Conservation (phyloP, 2,113 vertebrate species). For the Macrotus californicus region DNA sequence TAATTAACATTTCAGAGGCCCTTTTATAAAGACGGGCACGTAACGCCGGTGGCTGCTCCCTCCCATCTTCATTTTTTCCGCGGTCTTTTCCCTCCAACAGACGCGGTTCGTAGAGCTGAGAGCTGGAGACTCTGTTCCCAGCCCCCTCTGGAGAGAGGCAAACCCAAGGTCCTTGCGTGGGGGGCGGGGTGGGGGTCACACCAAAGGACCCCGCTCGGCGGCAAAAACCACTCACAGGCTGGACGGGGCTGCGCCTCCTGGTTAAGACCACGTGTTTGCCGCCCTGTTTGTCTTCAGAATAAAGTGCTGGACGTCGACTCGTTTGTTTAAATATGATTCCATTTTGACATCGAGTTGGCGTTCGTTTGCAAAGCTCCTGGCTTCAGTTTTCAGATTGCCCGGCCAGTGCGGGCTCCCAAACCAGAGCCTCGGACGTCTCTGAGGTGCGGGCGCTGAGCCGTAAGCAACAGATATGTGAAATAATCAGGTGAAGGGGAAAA, state of each 20-base stretch:
- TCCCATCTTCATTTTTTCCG: conserved; percentile 64
- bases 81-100: background rate
- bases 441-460: no score
- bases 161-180: background rate
- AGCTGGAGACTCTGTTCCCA: background rate
- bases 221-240: background rate
- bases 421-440: background rate
- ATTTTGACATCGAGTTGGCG: background rate
- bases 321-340: background rate
- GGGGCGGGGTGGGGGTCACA: background rate
- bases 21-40: conserved; percentile 66
- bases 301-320: conserved; percentile 33
- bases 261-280: background rate
- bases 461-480: background rate
- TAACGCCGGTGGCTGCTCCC: conserved; percentile 61
- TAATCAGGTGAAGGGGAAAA: background rate
- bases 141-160: background rate
- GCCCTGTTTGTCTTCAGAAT: conserved; percentile 31
- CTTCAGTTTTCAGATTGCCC: conserved; percentile 19
- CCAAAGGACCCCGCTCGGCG: background rate
- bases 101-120: background rate
- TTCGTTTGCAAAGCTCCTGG: conserved; percentile 34
- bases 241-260: conserved; percentile 5
- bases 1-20: conserved; percentile 72
- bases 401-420: background rate